phyloP scores from a whole-genome alignment of 1,140 invertebrate genomes.

The Colletes latitarsis region DNA sequence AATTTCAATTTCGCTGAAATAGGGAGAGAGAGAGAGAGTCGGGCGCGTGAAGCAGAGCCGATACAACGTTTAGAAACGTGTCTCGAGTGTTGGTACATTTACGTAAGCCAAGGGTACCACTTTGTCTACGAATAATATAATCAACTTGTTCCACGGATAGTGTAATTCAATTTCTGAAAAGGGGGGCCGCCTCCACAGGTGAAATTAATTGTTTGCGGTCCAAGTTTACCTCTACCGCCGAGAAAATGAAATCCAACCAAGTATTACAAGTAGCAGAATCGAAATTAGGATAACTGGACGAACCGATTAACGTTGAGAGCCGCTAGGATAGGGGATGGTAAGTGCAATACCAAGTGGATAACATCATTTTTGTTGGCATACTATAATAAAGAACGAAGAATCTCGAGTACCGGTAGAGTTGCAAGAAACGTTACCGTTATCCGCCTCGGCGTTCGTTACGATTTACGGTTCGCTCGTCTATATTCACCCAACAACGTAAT shows the following conservation, averaged over 20 bases:
- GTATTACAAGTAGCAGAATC: neutral
- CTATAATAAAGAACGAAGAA: too few species aligned
- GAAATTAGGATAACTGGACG: neutral
- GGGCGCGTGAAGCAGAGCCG: neutral
- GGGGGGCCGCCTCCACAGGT: slow-evolving; percentile 37
- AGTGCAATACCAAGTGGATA: too few species aligned
- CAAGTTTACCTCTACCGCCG: too few species aligned
- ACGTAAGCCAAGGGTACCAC: slow-evolving; percentile 52
- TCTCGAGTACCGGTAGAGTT: too few species aligned
- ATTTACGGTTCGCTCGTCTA: neutral
- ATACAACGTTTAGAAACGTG: slow-evolving; percentile 54
- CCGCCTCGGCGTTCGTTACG: slow-evolving; percentile 5
- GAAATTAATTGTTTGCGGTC: slow-evolving; percentile 58
- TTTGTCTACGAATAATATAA: slow-evolving; percentile 66
- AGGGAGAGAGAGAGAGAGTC: neutral
- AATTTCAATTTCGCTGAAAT: slow-evolving; percentile 69
- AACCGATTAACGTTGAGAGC: too few species aligned
- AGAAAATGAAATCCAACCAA: slow-evolving; percentile 6
- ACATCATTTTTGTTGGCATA: too few species aligned
- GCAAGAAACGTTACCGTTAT: neutral
- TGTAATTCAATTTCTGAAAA: slow-evolving; percentile 70
- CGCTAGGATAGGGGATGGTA: too few species aligned
- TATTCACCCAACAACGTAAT: neutral
- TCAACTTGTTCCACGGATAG: slow-evolving; percentile 65
- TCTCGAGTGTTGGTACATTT: slow-evolving; percentile 63